Percentiles rank a stretch among this genome's conserved stretches.
These are phyloP conservation scores for Pao palembangensis DNA, from an alignment of 2,113 vertebrate species.

Conservation along the genomic window DNA sequence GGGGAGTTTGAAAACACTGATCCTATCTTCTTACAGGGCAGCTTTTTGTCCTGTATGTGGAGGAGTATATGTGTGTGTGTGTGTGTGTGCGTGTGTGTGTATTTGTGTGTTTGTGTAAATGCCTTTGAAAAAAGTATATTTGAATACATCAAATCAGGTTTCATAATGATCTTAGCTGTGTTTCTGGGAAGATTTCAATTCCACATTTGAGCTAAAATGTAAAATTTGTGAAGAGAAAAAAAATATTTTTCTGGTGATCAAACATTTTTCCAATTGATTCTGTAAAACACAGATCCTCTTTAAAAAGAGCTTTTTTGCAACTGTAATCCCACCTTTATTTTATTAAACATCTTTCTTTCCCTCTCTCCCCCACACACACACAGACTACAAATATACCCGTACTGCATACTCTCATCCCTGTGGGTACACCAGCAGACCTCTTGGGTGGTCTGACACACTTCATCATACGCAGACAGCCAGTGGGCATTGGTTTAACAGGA, in stretches of 20 bases:
- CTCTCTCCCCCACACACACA: conserved; percentile 17
- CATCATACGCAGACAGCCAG: conserved; percentile 68
- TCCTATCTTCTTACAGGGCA: conserved; percentile 52
- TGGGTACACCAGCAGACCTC: conserved; percentile 69
- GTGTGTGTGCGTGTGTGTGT: conserved; percentile 16
- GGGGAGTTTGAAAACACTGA: conserved; percentile 36
- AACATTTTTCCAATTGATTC: conserved; percentile 40
- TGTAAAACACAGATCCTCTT: conserved; percentile 34
- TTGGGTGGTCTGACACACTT: conserved; percentile 69
- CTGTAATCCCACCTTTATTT: conserved; percentile 6
- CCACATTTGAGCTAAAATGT: too few relatives aligned
- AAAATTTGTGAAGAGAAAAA: too few relatives aligned
- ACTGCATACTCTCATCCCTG: conserved; percentile 57
- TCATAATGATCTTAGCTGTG: too few relatives aligned
- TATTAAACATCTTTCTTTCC: conserved; percentile 3
- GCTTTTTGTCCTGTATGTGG: conserved; percentile 24
- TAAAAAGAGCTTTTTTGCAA: conserved; percentile 28
- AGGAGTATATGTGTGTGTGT: conserved; percentile 1
- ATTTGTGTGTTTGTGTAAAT: conserved; percentile 7
- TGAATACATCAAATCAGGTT: too few relatives aligned
- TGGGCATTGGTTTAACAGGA: conserved; percentile 61
- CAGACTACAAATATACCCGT: conserved; percentile 51
- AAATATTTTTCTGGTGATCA: conserved; percentile 21
- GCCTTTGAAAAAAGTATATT: conserved; percentile 29
- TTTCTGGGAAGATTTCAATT: too few relatives aligned